Conservation (phyloP, 2,797 vertebrate genomes). For the Linurgus olivaceus region DNA sequence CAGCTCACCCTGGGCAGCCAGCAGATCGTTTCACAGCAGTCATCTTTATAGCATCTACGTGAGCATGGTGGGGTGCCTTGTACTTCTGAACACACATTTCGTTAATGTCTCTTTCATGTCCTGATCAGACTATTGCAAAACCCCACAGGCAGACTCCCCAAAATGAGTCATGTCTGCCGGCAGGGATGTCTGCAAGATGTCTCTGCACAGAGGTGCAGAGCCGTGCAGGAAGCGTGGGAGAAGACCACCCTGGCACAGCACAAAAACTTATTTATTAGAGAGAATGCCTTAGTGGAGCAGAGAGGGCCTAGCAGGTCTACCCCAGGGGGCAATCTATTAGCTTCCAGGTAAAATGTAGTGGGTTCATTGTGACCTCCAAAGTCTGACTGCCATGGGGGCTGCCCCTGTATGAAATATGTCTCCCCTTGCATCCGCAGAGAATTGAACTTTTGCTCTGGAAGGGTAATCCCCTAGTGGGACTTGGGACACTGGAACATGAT, state of each 20-base stretch:
- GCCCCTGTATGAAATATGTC: accelerated
- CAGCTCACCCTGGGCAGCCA: neutral
- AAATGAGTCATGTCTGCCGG: slow-evolving; percentile 18
- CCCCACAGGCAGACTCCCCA: neutral
- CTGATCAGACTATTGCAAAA: slow-evolving; percentile 39
- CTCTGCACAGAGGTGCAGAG: neutral
- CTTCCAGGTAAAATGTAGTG: neutral
- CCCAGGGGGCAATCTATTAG: neutral
- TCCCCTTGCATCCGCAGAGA: neutral
- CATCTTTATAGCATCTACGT: neutral
- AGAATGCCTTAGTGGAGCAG: neutral
- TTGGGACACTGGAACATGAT: accelerated
- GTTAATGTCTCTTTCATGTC: neutral
- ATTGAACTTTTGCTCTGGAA: neutral
- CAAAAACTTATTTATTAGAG: neutral
- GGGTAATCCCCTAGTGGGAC: neutral
- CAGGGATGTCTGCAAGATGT: neutral
- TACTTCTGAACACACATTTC: neutral
- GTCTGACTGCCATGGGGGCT: neutral
- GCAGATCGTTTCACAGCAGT: neutral
- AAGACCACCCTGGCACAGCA: neutral
- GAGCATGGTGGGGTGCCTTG: neutral
- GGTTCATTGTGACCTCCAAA: neutral
- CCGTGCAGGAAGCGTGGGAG: accelerated
- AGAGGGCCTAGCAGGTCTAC: neutral